Evolutionary conservation across 2,113 vertebrate species (phyloP).

Genomic region (Zosterops japonicus): DNA sequence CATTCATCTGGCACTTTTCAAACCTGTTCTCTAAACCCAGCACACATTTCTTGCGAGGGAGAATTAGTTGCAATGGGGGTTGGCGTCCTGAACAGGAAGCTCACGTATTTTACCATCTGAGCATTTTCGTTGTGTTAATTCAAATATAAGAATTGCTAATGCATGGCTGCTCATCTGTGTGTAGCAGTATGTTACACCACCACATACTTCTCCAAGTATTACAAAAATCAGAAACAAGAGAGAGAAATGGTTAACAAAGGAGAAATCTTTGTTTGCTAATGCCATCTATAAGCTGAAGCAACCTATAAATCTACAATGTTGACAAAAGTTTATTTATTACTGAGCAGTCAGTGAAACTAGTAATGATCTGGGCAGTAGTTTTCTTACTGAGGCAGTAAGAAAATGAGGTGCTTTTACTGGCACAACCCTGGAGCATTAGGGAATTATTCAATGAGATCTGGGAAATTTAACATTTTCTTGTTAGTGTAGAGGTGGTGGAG

Average conservation of each 20-base stretch:
- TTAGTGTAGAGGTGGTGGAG: neutral
- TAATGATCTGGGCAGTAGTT: neutral
- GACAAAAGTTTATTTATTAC: neutral
- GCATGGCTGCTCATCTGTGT: neutral
- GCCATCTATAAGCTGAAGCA: neutral
- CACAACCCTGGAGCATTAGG: neutral
- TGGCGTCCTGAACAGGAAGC: neutral
- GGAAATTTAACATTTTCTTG: neutral
- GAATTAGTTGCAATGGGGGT: neutral
- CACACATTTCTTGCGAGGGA: neutral
- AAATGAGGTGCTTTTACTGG: constrained; percentile 4
- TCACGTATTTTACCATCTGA: neutral
- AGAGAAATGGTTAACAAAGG: neutral
- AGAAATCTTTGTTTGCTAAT: neutral
- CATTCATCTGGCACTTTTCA: neutral
- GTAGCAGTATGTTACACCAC: neutral
- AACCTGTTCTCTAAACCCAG: neutral
- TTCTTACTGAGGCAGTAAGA: neutral
- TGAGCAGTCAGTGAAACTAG: neutral
- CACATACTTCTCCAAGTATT: neutral
- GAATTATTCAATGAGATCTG: neutral
- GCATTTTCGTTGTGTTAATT: neutral
- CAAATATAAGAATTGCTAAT: neutral
- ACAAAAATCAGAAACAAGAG: neutral
- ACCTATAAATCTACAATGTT: neutral